Evolutionary conservation across 2,797 vertebrate species (phyloP).

Genomic region (Oreochromis grahami): DNA sequence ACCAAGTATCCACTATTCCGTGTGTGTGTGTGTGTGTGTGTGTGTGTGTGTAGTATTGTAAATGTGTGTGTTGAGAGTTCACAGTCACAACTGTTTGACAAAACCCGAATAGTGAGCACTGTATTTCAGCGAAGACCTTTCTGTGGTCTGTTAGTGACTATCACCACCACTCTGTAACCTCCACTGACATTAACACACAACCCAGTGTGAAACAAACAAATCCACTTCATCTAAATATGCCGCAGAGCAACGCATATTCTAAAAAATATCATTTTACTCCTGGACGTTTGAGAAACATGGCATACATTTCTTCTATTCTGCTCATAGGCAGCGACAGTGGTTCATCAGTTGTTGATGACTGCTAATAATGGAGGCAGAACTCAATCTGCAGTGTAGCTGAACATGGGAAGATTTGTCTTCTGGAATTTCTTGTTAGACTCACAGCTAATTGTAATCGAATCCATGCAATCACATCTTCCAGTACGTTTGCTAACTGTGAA

Average conservation of each 20-base stretch:
- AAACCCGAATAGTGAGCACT: slow-evolving; percentile 23
- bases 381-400: neutral
- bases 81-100: slow-evolving; percentile 34
- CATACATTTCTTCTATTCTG: neutral
- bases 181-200: neutral
- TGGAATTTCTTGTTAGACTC: neutral
- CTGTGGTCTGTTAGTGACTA: slow-evolving; percentile 11
- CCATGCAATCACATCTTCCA: neutral
- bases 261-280: neutral
- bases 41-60: neutral
- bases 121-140: slow-evolving; percentile 29
- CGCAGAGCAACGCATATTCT: neutral
- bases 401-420: neutral
- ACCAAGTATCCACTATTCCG: neutral
- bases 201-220: neutral
- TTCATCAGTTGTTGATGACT: neutral
- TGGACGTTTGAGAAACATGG: neutral
- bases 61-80: slow-evolving; percentile 40
- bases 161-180: slow-evolving; percentile 35
- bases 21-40: neutral
- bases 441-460: neutral
- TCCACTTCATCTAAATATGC: neutral
- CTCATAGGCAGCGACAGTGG: neutral
- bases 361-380: neutral
- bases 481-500: neutral